phyloP scores from a whole-genome alignment of 2,888 invertebrate genomes.

The Philonicus albiceps region DNA sequence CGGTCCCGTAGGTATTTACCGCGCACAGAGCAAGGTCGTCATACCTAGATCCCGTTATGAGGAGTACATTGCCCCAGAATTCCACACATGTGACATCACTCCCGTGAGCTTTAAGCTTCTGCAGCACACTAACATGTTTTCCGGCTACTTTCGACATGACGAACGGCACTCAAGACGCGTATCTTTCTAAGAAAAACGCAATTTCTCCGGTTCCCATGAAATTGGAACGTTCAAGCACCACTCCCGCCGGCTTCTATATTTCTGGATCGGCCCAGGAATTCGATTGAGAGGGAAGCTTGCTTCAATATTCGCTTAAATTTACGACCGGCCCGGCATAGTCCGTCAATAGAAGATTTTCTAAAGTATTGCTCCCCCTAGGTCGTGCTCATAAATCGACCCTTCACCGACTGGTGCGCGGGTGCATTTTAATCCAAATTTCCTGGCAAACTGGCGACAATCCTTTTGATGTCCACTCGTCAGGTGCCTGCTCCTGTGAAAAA shows the following conservation, averaged over 20 bases:
- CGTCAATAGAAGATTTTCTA: not conserved
- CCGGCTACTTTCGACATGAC: slow-evolving; percentile 50
- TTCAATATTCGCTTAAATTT: not conserved
- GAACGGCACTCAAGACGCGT: not conserved
- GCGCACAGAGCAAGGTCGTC: slow-evolving; percentile 39
- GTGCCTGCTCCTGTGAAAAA: slow-evolving; percentile 8
- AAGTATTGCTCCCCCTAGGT: not conserved
- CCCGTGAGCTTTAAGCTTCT: slow-evolving; percentile 66
- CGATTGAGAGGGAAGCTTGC: not conserved
- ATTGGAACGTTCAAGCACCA: not conserved
- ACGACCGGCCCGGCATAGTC: not conserved
- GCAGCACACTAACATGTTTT: slow-evolving; percentile 59
- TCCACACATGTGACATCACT: slow-evolving; percentile 73
- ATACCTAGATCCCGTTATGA: slow-evolving; percentile 74
- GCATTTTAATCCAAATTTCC: slow-evolving; percentile 15
- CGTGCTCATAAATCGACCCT: not conserved
- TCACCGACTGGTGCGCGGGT: not conserved
- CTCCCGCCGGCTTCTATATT: not conserved
- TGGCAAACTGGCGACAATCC: slow-evolving; percentile 21
- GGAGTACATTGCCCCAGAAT: slow-evolving; percentile 68
- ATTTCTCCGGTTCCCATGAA: not conserved
- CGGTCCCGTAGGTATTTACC: not conserved
- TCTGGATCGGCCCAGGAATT: not conserved
- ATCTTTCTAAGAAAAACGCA: not conserved
- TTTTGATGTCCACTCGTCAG: slow-evolving; percentile 1